Evolutionary conservation across 2,888 invertebrate genomes (phyloP), one percentile per base, ranked within the genome.

Genomic region (Dynastes maya): DNA sequence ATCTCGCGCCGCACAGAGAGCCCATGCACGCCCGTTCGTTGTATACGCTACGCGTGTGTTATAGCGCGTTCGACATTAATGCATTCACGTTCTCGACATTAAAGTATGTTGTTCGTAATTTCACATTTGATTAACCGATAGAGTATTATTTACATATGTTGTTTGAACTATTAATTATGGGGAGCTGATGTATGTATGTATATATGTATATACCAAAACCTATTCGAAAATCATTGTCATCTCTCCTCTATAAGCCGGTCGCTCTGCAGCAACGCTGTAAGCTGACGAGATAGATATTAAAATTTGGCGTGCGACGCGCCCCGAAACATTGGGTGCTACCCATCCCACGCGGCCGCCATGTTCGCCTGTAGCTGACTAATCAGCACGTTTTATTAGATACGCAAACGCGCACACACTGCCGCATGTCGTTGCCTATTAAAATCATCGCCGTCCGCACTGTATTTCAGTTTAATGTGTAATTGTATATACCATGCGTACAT

Each of bases 371-470:
- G 82, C 84, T 82, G 85, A 86, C 88, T 88, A 87, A 88, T 88
- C 87, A 87, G 88, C 87, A 87, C 87, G 88, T 88, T 87, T 88
- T 87, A 86, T 86, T 84, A 85, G 84, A 83, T 27, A 85, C 85
- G 84, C 84, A 84, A 86, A 86, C 85, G 85, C 80, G 85, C 80
- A 68, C 13, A 68, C 78, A 67, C 55, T 85, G 85, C 86, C 85
- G 85, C 87, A 87, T 87, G 87, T 87, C 87, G 87, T 87, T 87
- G 87, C 86, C 87, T 86, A 87, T 88, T 87, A 87, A 87, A 87
- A 87, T 87, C 87, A 86, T 87, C 84, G 84, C 84, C 83, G 83
- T 84, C 85, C 84, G 78, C 82, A 81, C 79, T 84, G 83, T 85
- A 85, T 85, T 86, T 85, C 85, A 85, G 84, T 85, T 85, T 86